Conservation (phyloP, 2,797 vertebrate genomes). For the Sphaeramia orbicularis region DNA sequence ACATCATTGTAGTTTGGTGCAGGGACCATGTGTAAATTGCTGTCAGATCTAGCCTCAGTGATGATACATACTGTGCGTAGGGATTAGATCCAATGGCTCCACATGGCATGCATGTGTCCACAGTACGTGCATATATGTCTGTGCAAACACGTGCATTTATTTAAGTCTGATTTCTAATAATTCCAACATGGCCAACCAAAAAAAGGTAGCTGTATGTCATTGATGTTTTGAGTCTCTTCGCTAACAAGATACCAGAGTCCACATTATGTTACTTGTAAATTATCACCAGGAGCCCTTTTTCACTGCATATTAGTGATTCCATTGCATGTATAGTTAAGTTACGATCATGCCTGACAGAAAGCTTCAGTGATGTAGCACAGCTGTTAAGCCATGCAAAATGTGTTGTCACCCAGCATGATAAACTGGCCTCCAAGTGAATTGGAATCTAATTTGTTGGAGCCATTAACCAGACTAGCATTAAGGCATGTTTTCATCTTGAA, state of each 20-base stretch:
- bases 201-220: constrained; percentile 18
- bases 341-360: constrained; percentile 56
- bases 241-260: constrained; percentile 22
- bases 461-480: constrained; percentile 73
- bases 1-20: too few relatives aligned
- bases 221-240: constrained; percentile 27
- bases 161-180: constrained; percentile 13
- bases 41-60: background rate
- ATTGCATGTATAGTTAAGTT: constrained; percentile 40
- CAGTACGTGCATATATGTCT: background rate
- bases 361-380: constrained; percentile 65
- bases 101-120: background rate
- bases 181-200: constrained; percentile 20
- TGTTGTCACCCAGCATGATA: constrained; percentile 64
- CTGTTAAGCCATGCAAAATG: constrained; percentile 64
- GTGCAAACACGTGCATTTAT: constrained; percentile 3
- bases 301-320: constrained; percentile 47
- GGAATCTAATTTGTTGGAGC: constrained; percentile 73
- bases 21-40: background rate
- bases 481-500: constrained; percentile 77
- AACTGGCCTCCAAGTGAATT: constrained; percentile 67
- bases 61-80: background rate
- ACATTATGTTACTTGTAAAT: constrained; percentile 46
- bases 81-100: background rate
- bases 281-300: constrained; percentile 36